Percentiles rank a stretch among this genome's conserved stretches.
These are phyloP conservation scores for Diarsia mendica DNA, from an alignment of 2,888 invertebrate genomes.

Conservation along the genomic window DNA sequence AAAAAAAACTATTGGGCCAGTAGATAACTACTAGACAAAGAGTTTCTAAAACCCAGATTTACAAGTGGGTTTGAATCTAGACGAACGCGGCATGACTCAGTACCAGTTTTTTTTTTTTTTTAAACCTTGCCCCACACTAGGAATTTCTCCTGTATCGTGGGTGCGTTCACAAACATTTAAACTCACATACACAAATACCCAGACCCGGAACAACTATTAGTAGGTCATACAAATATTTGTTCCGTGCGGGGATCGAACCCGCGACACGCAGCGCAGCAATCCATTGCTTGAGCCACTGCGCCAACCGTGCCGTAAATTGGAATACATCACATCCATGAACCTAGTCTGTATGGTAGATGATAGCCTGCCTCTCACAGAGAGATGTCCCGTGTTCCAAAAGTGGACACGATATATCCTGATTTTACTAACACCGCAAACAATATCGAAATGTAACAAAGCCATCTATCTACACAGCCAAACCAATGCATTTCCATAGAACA, in stretches of 20 bases:
- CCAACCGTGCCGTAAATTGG: too few relatives aligned
- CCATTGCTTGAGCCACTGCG: too few relatives aligned
- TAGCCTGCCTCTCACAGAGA: background rate
- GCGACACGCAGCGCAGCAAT: too few relatives aligned
- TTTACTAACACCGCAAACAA: background rate
- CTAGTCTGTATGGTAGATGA: background rate
- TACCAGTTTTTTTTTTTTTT: too few relatives aligned
- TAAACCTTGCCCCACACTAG: too few relatives aligned
- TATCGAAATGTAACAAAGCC: constrained; percentile 11
- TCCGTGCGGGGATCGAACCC: too few relatives aligned
- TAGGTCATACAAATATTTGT: too few relatives aligned
- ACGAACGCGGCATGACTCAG: background rate
- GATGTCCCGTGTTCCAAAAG: background rate
- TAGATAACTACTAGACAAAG: background rate
- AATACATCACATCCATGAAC: background rate
- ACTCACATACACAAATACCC: too few relatives aligned
- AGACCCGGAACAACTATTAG: too few relatives aligned
- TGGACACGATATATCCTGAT: background rate
- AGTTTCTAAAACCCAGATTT: background rate
- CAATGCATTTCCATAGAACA: constrained; percentile 51
- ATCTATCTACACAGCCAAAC: constrained; percentile 24
- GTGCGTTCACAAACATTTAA: too few relatives aligned
- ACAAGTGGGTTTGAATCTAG: background rate
- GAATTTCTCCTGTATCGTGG: too few relatives aligned
- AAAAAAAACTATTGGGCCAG: background rate